Evolutionary conservation across 2,888 invertebrate genomes (phyloP).

Genomic region (Mermis nigrescens): DNA sequence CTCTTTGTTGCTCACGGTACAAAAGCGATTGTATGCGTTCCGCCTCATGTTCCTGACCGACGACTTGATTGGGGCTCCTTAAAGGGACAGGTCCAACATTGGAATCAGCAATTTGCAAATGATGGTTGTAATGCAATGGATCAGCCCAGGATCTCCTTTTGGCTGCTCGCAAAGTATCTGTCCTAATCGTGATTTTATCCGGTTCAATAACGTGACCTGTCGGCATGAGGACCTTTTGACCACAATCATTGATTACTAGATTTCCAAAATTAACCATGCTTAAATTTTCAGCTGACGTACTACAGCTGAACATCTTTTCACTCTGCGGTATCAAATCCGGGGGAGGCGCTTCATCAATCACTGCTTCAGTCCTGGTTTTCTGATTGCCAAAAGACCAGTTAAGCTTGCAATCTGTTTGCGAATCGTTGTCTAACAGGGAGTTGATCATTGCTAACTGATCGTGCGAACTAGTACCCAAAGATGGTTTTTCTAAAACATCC

Average conservation of each 20-base stretch:
- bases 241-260: no score
- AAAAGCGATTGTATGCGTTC: constrained; percentile 22
- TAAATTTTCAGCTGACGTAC: neutral
- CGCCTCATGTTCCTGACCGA: constrained; percentile 19
- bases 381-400: neutral
- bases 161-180: constrained; percentile 27
- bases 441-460: neutral
- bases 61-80: neutral
- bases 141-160: constrained; percentile 29
- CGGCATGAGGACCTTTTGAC: no score
- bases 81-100: no score
- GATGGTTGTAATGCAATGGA: constrained; percentile 9
- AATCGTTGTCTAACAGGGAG: neutral
- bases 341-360: constrained; percentile 8
- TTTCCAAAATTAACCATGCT: no score
- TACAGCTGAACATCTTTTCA: neutral
- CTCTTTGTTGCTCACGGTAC: constrained; percentile 21
- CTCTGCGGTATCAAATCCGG: constrained; percentile 11
- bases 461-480: neutral
- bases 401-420: neutral
- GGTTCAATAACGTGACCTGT: no score
- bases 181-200: constrained; percentile 24
- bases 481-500: neutral
- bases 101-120: neutral
- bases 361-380: neutral